These are phyloP conservation scores for Acleris literana DNA, from an alignment of 2,888 invertebrate species.

Conservation along the genomic window DNA sequence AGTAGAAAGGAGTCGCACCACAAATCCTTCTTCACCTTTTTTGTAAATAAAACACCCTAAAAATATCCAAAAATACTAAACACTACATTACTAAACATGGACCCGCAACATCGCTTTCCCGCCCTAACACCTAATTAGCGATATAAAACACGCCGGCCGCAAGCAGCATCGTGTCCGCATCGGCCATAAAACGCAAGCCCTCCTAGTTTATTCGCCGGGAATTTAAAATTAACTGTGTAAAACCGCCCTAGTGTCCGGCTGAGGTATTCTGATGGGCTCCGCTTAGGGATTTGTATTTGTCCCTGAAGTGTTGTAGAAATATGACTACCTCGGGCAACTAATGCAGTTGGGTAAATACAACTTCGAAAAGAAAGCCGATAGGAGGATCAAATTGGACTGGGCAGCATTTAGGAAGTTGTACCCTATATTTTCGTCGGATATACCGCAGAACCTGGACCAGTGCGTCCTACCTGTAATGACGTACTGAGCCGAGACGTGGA, in stretches of 20 bases:
- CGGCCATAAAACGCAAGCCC: slow-evolving; percentile 83
- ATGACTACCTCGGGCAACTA: too few relatives aligned
- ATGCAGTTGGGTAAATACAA: too few relatives aligned
- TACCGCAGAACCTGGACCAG: too few relatives aligned
- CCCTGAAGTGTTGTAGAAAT: neutral
- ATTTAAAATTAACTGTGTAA: slow-evolving; percentile 83
- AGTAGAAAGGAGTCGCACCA: too few relatives aligned
- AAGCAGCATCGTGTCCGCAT: slow-evolving; percentile 79
- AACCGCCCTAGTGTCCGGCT: slow-evolving; percentile 65
- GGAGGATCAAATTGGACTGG: too few relatives aligned
- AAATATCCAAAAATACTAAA: neutral
- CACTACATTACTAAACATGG: slow-evolving; percentile 16
- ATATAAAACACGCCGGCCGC: slow-evolving; percentile 80
- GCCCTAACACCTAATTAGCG: slow-evolving; percentile 80
- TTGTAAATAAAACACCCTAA: neutral
- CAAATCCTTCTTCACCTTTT: too few relatives aligned
- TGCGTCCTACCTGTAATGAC: too few relatives aligned
- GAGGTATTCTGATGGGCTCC: slow-evolving; percentile 55
- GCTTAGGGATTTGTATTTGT: slow-evolving; percentile 43
- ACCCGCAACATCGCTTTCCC: slow-evolving; percentile 41
- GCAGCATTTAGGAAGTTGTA: too few relatives aligned
- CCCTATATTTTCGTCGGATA: too few relatives aligned
- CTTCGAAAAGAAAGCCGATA: too few relatives aligned
- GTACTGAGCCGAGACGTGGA: too few relatives aligned
- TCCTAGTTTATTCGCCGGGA: slow-evolving; percentile 82